Percentiles rank a stretch among this genome's conserved stretches.
Conservation (phyloP, 2,888 invertebrate genomes). For the Anorthoa munda region DNA sequence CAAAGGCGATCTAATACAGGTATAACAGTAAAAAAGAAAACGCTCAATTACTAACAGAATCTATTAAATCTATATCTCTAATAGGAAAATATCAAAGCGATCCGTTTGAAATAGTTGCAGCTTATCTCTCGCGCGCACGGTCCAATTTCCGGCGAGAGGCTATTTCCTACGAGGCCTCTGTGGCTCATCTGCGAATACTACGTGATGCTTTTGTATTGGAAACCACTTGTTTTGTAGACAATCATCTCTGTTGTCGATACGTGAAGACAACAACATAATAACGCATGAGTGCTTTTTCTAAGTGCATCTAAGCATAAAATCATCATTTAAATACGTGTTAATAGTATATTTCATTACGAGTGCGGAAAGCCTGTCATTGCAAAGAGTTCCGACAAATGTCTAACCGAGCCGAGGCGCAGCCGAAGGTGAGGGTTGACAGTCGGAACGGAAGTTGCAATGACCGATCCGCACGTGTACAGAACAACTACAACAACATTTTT, state of each 20-base stretch:
- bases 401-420: too few species aligned
- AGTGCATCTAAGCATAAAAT: not conserved
- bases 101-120: slow-evolving; percentile 60
- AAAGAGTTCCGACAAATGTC: too few species aligned
- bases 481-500: too few species aligned
- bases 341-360: too few species aligned
- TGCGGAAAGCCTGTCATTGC: too few species aligned
- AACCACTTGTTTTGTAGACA: slow-evolving; percentile 15
- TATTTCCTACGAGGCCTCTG: slow-evolving; percentile 70
- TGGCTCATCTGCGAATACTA: slow-evolving; percentile 44
- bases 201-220: slow-evolving; percentile 35
- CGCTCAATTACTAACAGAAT: not conserved
- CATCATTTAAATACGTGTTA: not conserved
- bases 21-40: not conserved
- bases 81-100: slow-evolving; percentile 50
- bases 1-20: not conserved
- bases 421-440: too few species aligned
- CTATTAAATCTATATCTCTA: slow-evolving; percentile 20
- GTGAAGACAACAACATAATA: not conserved
- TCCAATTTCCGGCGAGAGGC: slow-evolving; percentile 77
- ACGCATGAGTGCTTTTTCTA: not conserved
- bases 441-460: too few species aligned
- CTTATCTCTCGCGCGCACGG: slow-evolving; percentile 71
- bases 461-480: too few species aligned
- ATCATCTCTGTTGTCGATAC: not conserved